These are phyloP conservation scores for Eupithecia exiguata DNA, from an alignment of 2,888 invertebrate genomes.

Conservation along the genomic window DNA sequence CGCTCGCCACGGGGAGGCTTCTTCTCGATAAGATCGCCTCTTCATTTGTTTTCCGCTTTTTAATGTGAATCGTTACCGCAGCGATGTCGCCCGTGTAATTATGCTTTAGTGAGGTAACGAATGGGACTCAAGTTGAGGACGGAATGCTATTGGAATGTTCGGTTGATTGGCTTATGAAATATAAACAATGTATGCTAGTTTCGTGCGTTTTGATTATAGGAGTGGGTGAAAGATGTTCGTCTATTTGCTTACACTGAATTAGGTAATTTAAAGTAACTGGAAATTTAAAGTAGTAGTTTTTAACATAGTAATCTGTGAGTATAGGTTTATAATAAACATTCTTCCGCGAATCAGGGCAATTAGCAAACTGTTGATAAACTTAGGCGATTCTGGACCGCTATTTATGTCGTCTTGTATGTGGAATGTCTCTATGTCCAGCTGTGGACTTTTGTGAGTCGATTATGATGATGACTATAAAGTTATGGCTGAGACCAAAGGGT, in stretches of 20 bases:
- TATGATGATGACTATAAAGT: neutral
- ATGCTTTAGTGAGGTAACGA: conserved; percentile 32
- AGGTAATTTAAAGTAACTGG: neutral
- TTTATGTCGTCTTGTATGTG: neutral
- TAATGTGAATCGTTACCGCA: conserved; percentile 39
- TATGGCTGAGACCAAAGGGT: neutral
- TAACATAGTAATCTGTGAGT: too few species aligned
- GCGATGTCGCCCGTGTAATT: conserved; percentile 39
- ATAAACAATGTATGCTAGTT: conserved; percentile 10
- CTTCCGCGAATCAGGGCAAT: neutral
- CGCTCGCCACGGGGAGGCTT: conserved; percentile 26
- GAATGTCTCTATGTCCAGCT: neutral
- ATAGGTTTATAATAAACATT: neutral
- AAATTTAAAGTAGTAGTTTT: too few species aligned
- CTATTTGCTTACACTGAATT: neutral
- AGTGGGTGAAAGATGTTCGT: neutral
- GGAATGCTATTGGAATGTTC: conserved; percentile 23
- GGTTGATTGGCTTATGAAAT: conserved; percentile 16
- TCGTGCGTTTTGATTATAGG: neutral
- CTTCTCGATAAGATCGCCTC: conserved; percentile 33
- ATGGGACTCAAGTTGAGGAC: conserved; percentile 16
- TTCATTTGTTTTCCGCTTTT: conserved; percentile 39
- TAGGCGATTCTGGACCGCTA: neutral
- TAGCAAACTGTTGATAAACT: neutral
- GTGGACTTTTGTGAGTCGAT: neutral